Evolutionary conservation across 2,797 vertebrate genomes (phyloP).

Genomic region (Epinephelus coioides): DNA sequence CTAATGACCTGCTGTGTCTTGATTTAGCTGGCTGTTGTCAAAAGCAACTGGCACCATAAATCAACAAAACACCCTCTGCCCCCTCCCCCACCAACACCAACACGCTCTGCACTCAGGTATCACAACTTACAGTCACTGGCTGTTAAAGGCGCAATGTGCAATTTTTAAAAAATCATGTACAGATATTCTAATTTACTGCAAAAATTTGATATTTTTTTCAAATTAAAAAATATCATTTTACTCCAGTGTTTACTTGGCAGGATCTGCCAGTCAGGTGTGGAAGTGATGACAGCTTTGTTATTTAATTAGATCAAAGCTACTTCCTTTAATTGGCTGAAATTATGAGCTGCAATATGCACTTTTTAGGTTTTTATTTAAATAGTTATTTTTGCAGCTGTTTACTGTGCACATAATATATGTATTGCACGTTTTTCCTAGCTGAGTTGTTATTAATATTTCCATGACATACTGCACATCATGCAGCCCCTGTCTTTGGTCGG

Average conservation of each 20-base stretch:
- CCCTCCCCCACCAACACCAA: constrained; percentile 6
- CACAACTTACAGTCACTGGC: background rate
- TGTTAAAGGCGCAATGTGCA: background rate
- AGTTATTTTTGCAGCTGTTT: background rate
- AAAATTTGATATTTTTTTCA: background rate
- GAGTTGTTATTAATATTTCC: constrained; percentile 15
- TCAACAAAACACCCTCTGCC: constrained; percentile 72
- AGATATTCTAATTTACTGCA: background rate
- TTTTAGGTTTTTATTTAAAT: background rate
- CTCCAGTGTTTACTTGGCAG: background rate
- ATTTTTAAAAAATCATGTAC: background rate
- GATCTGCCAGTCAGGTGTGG: too few relatives aligned
- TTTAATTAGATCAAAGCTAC: background rate
- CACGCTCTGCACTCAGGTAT: constrained; percentile 20
- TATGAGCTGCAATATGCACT: background rate
- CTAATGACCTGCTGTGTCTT: constrained; percentile 80
- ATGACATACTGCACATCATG: constrained; percentile 27
- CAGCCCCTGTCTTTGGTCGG: constrained; percentile 22
- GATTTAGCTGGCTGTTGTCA: constrained; percentile 90
- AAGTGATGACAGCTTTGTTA: background rate
- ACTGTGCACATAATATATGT: background rate
- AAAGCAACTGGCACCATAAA: constrained; percentile 91
- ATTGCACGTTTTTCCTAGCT: background rate
- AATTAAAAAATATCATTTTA: too few relatives aligned
- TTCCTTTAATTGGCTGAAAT: constrained; percentile 10